These are phyloP conservation scores for Pipistrellus pipistrellus DNA, from an alignment of 2,797 vertebrate species.

Conservation along the genomic window DNA sequence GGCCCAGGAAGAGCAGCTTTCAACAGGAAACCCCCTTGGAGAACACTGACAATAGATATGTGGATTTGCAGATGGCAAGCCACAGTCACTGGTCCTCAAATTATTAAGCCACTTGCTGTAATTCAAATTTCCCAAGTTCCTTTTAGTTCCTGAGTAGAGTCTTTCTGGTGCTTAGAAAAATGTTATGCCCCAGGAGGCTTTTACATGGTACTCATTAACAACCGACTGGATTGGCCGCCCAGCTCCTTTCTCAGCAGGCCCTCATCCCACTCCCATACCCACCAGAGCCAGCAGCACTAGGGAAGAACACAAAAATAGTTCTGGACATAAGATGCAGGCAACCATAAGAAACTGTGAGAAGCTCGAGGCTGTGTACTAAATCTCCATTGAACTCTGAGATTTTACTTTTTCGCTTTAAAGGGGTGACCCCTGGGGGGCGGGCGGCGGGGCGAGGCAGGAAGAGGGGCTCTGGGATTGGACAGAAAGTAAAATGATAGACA, in stretches of 20 bases:
- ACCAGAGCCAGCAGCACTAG: background rate
- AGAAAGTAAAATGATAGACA: no score
- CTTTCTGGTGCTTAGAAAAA: background rate
- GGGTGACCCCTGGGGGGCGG: no score
- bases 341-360: background rate
- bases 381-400: background rate
- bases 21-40: background rate
- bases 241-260: background rate
- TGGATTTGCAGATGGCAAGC: background rate
- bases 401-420: no score
- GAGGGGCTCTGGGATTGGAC: no score
- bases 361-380: background rate
- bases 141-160: conserved; percentile 33
- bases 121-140: background rate
- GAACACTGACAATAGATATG: background rate
- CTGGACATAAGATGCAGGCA: background rate
- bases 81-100: background rate
- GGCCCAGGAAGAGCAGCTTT: background rate
- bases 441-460: no score
- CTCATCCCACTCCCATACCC: background rate
- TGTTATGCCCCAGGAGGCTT: background rate
- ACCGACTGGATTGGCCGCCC: background rate
- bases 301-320: background rate
- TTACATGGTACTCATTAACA: background rate
- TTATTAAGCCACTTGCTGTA: background rate